phyloP scores from a whole-genome alignment of 2,113 vertebrate species.

The Zootoca vivipara region DNA sequence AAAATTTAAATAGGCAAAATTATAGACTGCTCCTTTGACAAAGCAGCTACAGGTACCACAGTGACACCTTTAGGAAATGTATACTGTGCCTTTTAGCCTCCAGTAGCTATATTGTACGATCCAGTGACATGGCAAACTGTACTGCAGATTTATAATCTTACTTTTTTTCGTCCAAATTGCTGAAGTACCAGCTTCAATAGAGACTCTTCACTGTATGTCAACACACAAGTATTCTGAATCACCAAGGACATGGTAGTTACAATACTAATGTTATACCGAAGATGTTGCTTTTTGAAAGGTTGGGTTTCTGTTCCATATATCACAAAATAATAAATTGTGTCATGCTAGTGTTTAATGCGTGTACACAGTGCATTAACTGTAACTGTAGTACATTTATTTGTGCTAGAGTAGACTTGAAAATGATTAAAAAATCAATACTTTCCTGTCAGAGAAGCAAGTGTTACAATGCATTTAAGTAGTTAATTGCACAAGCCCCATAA shows the following conservation, averaged over 20 bases:
- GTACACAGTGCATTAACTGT: slow-evolving; percentile 87
- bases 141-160: slow-evolving; percentile 49
- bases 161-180: not conserved
- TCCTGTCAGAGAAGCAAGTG: slow-evolving; percentile 84
- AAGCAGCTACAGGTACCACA: slow-evolving; percentile 73
- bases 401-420: slow-evolving; percentile 87
- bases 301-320: slow-evolving; percentile 70
- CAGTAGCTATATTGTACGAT: slow-evolving; percentile 57
- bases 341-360: slow-evolving; percentile 76
- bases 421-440: slow-evolving; percentile 95
- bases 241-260: slow-evolving; percentile 43
- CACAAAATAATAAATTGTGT: slow-evolving; percentile 80
- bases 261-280: slow-evolving; percentile 26
- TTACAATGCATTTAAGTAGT: slow-evolving; percentile 86
- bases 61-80: slow-evolving; percentile 79
- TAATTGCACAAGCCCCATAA: slow-evolving; percentile 85
- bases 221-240: slow-evolving; percentile 48
- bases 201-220: slow-evolving; percentile 23
- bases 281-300: slow-evolving; percentile 59
- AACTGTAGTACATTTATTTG: slow-evolving; percentile 89
- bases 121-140: slow-evolving; percentile 26
- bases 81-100: slow-evolving; percentile 58
- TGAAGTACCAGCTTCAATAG: not conserved
- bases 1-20: slow-evolving; percentile 62
- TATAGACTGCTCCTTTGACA: slow-evolving; percentile 27